phyloP scores from a whole-genome alignment of 2,888 invertebrate species.

The Bombylius major region DNA sequence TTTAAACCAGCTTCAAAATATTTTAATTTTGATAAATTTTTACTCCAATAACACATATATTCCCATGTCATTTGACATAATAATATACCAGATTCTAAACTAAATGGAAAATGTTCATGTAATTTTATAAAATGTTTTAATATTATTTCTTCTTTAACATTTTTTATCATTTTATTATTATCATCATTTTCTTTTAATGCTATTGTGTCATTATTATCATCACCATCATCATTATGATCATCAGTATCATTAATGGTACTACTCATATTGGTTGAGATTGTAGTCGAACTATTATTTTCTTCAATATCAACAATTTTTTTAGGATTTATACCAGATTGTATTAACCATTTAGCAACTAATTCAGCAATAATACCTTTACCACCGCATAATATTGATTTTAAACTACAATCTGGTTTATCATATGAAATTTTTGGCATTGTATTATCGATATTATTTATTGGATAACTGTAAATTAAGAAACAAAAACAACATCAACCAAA shows the following conservation, averaged over 20 bases:
- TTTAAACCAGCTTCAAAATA: slow-evolving; percentile 57
- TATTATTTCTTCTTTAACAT: slow-evolving; percentile 30
- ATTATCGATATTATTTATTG: slow-evolving; percentile 21
- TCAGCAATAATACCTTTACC: slow-evolving; percentile 80
- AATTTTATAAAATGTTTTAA: slow-evolving; percentile 51
- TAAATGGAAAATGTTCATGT: slow-evolving; percentile 72
- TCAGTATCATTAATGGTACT: background rate
- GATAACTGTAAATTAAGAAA: slow-evolving; percentile 19
- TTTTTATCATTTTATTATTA: background rate
- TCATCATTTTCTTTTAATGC: slow-evolving; percentile 9
- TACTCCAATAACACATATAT: slow-evolving; percentile 77
- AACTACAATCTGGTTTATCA: slow-evolving; percentile 47
- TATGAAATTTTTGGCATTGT: slow-evolving; percentile 43
- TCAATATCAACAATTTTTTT: slow-evolving; percentile 45
- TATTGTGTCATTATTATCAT: background rate
- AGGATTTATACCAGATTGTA: slow-evolving; percentile 58
- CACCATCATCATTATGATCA: background rate
- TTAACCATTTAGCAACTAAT: slow-evolving; percentile 76
- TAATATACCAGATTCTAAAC: slow-evolving; percentile 64
- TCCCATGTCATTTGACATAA: slow-evolving; percentile 87
- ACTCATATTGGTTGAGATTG: too few species aligned
- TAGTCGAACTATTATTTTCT: slow-evolving; percentile 21
- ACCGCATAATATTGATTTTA: slow-evolving; percentile 50
- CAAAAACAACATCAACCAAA: slow-evolving; percentile 20
- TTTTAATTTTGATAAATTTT: slow-evolving; percentile 50